A percentile compares a stretch with the other conserved stretches of the same genome.
Conservation (phyloP, 2,888 invertebrate species). For the Hydrotaea diabolus region DNA sequence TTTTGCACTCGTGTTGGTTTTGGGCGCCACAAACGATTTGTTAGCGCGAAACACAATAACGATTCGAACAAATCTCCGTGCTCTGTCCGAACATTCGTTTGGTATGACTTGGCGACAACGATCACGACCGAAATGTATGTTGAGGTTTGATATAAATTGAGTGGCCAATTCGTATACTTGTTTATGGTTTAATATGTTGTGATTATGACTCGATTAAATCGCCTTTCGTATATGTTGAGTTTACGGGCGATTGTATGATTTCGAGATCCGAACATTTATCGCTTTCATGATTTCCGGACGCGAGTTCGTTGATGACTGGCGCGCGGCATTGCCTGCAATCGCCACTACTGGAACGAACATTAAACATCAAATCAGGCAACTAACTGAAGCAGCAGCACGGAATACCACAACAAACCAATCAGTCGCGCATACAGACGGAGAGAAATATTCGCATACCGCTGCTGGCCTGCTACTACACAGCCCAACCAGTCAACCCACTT, state of each 20-base stretch:
- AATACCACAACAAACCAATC: background rate
- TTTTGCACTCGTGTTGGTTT: slow-evolving; percentile 31
- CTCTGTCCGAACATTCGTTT: background rate
- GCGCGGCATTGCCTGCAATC: background rate
- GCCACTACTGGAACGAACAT: slow-evolving; percentile 31
- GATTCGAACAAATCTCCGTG: background rate
- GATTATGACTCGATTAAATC: slow-evolving; percentile 33
- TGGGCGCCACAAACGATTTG: slow-evolving; percentile 33
- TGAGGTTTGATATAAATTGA: background rate
- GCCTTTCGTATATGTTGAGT: slow-evolving; percentile 31
- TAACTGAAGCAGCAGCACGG: slow-evolving; percentile 8
- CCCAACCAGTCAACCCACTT: background rate
- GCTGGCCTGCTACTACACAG: background rate
- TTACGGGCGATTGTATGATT: slow-evolving; percentile 12
- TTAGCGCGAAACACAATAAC: background rate
- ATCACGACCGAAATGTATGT: slow-evolving; percentile 32
- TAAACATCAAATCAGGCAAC: slow-evolving; percentile 28
- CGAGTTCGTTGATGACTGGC: slow-evolving; percentile 45
- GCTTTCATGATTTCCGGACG: slow-evolving; percentile 48
- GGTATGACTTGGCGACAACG: background rate
- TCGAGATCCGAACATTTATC: slow-evolving; percentile 51
- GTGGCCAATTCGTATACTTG: slow-evolving; percentile 44
- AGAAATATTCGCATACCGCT: background rate
- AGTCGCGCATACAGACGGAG: background rate
- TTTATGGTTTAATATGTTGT: slow-evolving; percentile 24